These are phyloP conservation scores for Pyrrhura leucotis DNA, from an alignment of 2,797 vertebrate species.

Conservation along the genomic window DNA sequence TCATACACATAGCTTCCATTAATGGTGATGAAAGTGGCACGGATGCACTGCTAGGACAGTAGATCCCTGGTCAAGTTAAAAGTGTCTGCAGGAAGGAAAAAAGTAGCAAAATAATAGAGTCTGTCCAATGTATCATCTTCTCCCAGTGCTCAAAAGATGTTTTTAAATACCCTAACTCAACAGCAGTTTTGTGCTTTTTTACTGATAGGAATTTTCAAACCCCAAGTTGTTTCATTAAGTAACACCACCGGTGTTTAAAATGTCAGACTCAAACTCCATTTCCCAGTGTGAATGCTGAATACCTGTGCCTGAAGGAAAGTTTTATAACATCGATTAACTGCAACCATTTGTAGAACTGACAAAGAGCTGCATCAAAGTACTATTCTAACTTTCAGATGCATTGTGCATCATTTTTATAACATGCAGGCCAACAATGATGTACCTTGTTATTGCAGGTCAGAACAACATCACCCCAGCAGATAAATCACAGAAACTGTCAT, in stretches of 20 bases:
- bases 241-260: conserved; percentile 53
- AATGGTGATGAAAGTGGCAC: neutral
- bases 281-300: conserved; percentile 40
- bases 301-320: conserved; percentile 53
- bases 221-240: conserved; percentile 29
- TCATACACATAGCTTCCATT: neutral
- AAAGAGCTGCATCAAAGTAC: conserved; percentile 49
- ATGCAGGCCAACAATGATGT: conserved; percentile 45
- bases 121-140: neutral
- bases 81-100: neutral
- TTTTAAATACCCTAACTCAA: neutral
- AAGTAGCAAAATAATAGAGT: neutral
- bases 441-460: conserved; percentile 64
- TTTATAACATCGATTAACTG: conserved; percentile 70
- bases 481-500: conserved; percentile 51
- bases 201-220: conserved; percentile 27
- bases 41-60: neutral
- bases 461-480: conserved; percentile 39
- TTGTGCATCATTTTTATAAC: conserved; percentile 74
- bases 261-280: conserved; percentile 39
- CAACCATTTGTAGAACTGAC: conserved; percentile 62
- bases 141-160: neutral
- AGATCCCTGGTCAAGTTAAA: neutral
- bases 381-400: conserved; percentile 65
- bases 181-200: conserved; percentile 9